Evolutionary conservation across 1,140 invertebrate genomes (phyloP).

Genomic region (Pemphigus obesinymphae): DNA sequence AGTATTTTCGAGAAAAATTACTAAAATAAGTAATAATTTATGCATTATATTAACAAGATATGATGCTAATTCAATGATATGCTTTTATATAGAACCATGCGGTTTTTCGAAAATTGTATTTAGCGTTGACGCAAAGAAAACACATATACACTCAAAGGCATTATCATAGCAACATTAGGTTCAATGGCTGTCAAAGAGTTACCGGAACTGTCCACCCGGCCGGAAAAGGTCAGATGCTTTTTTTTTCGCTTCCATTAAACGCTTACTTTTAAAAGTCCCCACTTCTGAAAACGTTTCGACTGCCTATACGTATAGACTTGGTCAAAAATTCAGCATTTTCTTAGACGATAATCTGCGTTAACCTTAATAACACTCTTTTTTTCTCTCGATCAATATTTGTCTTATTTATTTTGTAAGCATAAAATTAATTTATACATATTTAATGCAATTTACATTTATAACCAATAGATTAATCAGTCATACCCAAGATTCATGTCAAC

Average conservation of each 20-base stretch:
- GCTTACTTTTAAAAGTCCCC: background rate
- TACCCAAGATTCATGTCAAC: no score
- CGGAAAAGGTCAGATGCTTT: background rate
- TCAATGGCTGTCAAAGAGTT: conserved; percentile 17
- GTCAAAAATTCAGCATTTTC: background rate
- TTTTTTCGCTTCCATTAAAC: background rate
- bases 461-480: no score
- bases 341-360: background rate
- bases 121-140: background rate
- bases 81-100: background rate
- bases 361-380: no score
- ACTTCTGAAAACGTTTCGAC: background rate
- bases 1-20: no score
- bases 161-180: background rate
- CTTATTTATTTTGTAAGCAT: no score
- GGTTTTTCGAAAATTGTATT: background rate
- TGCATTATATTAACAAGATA: no score
- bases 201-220: background rate
- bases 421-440: no score
- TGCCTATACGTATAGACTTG: background rate
- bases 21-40: no score
- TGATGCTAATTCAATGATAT: background rate
- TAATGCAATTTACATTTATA: no score
- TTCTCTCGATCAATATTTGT: no score
- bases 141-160: background rate